Evolutionary conservation across 1,140 invertebrate genomes (phyloP).

Genomic region (Bombus cullumanus): DNA sequence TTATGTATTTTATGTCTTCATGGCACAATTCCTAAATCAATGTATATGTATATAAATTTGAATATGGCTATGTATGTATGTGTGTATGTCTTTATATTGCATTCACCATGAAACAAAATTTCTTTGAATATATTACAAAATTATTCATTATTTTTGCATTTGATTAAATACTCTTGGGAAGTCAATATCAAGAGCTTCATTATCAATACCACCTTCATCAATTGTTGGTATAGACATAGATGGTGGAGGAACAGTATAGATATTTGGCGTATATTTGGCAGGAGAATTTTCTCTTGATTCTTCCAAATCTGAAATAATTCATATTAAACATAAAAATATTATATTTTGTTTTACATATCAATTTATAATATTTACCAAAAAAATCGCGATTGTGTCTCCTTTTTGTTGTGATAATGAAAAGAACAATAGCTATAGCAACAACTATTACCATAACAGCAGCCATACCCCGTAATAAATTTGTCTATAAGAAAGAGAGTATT

Average conservation of each 20-base stretch:
- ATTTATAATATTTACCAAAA: slow-evolving; percentile 72
- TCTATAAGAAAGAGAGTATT: slow-evolving; percentile 61
- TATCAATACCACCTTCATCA: slow-evolving; percentile 72
- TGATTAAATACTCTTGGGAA: slow-evolving; percentile 80
- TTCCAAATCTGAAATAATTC: slow-evolving; percentile 74
- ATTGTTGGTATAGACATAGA: slow-evolving; percentile 46
- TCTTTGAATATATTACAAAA: slow-evolving; percentile 23
- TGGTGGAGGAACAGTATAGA: slow-evolving; percentile 51
- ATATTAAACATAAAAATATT: slow-evolving; percentile 3
- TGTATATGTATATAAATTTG: neutral
- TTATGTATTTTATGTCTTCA: neutral
- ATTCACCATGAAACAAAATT: neutral
- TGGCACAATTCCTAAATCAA: neutral
- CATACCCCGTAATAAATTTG: slow-evolving; percentile 76
- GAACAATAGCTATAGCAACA: slow-evolving; percentile 72
- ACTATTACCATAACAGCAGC: slow-evolving; percentile 75
- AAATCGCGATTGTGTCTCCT: slow-evolving; percentile 71
- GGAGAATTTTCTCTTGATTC: slow-evolving; percentile 79
- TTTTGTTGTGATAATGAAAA: slow-evolving; percentile 73
- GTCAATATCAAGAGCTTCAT: slow-evolving; percentile 77
- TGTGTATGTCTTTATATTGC: neutral
- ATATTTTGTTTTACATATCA: neutral
- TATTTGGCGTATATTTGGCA: slow-evolving; percentile 68
- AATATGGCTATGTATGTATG: neutral
- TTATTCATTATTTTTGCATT: slow-evolving; percentile 70